Percentiles rank a stretch among this genome's conserved stretches.
These are phyloP conservation scores for Blastobasis adustella DNA, from an alignment of 2,888 invertebrate species.

Conservation along the genomic window DNA sequence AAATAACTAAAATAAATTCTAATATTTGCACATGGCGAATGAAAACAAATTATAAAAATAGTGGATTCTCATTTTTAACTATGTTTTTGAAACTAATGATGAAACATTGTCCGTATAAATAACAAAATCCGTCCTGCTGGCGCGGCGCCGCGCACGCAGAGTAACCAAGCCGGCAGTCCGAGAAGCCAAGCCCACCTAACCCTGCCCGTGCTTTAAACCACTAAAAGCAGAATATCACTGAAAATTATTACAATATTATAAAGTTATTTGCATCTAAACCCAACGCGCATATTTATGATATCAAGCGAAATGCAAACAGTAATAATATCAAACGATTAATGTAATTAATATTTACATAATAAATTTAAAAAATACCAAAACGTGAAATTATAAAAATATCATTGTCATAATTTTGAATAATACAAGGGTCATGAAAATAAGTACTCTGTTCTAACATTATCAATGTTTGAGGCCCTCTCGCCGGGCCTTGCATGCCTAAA, in stretches of 20 bases:
- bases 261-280: constrained; percentile 15
- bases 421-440: too few relatives aligned
- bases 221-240: constrained; percentile 17
- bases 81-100: not conserved
- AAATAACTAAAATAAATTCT: constrained; percentile 12
- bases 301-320: constrained; percentile 24
- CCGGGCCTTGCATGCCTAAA: too few relatives aligned
- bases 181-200: not conserved
- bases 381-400: too few relatives aligned
- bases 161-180: too few relatives aligned
- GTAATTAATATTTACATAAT: constrained; percentile 35
- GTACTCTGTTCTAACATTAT: too few relatives aligned
- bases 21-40: constrained; percentile 18
- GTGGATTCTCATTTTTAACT: not conserved
- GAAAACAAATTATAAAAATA: constrained; percentile 16
- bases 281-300: constrained; percentile 20
- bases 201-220: constrained; percentile 2
- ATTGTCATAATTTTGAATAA: too few relatives aligned
- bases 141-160: too few relatives aligned
- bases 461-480: too few relatives aligned
- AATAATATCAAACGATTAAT: constrained; percentile 32
- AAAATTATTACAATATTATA: constrained; percentile 10
- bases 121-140: too few relatives aligned
- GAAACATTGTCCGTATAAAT: too few relatives aligned
- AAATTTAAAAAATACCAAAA: constrained; percentile 1